Evolutionary conservation across 1,140 invertebrate species (phyloP).

Genomic region (Aleiodes sp.): DNA sequence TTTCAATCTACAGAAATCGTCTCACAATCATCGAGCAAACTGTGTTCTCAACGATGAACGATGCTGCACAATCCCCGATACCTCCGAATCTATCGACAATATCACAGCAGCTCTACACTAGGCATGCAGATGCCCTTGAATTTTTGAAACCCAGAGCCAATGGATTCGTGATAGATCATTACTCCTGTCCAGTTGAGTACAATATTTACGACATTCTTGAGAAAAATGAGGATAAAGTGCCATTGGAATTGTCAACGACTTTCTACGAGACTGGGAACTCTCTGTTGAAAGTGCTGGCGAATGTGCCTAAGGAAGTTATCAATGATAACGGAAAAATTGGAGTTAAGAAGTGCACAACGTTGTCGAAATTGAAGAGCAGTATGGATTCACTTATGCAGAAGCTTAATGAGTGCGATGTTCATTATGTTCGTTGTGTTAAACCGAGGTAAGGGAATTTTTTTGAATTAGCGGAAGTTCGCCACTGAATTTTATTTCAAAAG

Average conservation of each 20-base stretch:
- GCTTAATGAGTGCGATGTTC: slow-evolving; percentile 48
- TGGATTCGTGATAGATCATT: slow-evolving; percentile 58
- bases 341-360: slow-evolving; percentile 46
- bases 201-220: slow-evolving; percentile 53
- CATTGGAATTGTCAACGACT: slow-evolving; percentile 41
- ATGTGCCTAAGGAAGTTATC: slow-evolving; percentile 28
- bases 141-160: slow-evolving; percentile 31
- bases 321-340: slow-evolving; percentile 33
- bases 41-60: slow-evolving; percentile 61
- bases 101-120: slow-evolving; percentile 40
- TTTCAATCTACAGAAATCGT: slow-evolving; percentile 68
- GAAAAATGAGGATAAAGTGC: slow-evolving; percentile 61
- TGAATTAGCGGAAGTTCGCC: neutral
- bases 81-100: slow-evolving; percentile 40
- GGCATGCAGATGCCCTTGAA: slow-evolving; percentile 25
- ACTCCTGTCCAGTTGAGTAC: slow-evolving; percentile 59
- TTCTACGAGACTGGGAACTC: slow-evolving; percentile 41
- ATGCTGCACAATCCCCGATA: slow-evolving; percentile 48
- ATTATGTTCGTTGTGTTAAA: slow-evolving; percentile 52
- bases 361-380: slow-evolving; percentile 49
- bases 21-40: slow-evolving; percentile 61
- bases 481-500: neutral
- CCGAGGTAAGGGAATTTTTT: too few relatives aligned
- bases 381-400: slow-evolving; percentile 48
- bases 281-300: slow-evolving; percentile 36